A percentile compares a stretch with the other conserved stretches of the same genome.
These are phyloP conservation scores for Diadumene lineata DNA, from an alignment of 92 coral and sea anemone genomes.

Conservation along the genomic window DNA sequence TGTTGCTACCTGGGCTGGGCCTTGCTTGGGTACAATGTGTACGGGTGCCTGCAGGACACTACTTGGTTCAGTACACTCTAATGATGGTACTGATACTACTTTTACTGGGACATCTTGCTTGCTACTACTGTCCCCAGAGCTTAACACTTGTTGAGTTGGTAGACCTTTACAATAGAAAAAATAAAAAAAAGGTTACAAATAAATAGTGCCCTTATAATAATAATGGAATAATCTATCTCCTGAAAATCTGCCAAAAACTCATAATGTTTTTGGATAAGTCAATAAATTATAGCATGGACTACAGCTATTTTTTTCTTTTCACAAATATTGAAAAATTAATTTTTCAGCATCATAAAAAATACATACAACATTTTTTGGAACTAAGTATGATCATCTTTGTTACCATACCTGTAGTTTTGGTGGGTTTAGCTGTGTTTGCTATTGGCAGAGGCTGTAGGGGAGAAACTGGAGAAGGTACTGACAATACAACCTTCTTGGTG, in stretches of 20 bases:
- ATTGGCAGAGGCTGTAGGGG: slow-evolving; percentile 15
- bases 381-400: too few species aligned
- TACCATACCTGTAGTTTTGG: slow-evolving; percentile 35
- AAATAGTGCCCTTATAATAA: too few species aligned
- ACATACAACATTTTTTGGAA: too few species aligned
- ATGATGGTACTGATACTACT: slow-evolving; percentile 12
- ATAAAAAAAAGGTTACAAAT: too few species aligned
- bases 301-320: too few species aligned
- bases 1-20: slow-evolving; percentile 56
- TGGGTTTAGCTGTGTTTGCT: neutral
- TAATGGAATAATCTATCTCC: too few species aligned
- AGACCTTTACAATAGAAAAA: slow-evolving; percentile 16
- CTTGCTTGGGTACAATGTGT: slow-evolving; percentile 59
- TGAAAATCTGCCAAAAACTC: too few species aligned
- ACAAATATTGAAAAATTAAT: too few species aligned
- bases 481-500: slow-evolving; percentile 76
- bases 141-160: neutral
- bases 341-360: too few species aligned
- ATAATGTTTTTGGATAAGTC: too few species aligned
- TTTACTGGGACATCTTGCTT: neutral
- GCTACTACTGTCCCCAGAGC: neutral
- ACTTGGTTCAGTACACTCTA: slow-evolving; percentile 43
- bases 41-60: slow-evolving; percentile 51
- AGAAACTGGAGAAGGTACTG: slow-evolving; percentile 70
- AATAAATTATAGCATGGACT: too few species aligned